Conservation (phyloP, 2,113 vertebrate species). For the Leptobrachium ailaonicum region DNA sequence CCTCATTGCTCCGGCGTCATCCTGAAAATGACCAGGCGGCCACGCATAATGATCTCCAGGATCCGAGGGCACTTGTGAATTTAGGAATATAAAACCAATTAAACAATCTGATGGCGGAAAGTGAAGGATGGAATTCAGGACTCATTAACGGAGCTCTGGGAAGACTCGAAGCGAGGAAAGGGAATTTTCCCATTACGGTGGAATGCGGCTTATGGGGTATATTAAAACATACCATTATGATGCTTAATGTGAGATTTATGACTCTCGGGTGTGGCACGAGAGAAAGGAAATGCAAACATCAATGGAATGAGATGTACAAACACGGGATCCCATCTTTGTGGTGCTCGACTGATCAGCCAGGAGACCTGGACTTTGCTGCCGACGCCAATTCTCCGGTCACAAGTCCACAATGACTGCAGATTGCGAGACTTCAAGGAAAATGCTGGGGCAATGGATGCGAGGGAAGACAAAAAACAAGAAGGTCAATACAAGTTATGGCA, state of each 20-base stretch:
- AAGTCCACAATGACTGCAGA: no score
- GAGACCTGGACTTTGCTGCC: no score
- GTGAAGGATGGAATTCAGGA: neutral
- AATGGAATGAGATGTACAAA: no score
- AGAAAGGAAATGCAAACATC: no score
- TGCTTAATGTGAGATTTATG: neutral
- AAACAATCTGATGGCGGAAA: constrained; percentile 12
- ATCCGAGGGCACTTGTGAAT: neutral
- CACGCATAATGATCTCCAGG: neutral
- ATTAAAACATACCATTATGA: neutral
- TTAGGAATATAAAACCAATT: constrained; percentile 8
- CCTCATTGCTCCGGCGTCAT: neutral
- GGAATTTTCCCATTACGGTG: neutral
- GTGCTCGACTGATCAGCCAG: no score
- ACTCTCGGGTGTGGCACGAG: neutral
- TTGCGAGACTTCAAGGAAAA: no score
- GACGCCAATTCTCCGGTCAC: no score
- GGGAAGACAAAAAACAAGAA: no score
- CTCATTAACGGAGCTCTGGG: neutral
- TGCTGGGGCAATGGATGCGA: no score
- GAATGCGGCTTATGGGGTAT: neutral
- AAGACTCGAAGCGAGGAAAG: neutral
- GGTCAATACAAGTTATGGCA: no score
- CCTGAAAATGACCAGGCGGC: neutral
- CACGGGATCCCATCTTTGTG: no score